A percentile compares a stretch with the other conserved stretches of the same genome.
Conservation (phyloP, 1,140 invertebrate genomes). For the Potamilus streckersoni region DNA sequence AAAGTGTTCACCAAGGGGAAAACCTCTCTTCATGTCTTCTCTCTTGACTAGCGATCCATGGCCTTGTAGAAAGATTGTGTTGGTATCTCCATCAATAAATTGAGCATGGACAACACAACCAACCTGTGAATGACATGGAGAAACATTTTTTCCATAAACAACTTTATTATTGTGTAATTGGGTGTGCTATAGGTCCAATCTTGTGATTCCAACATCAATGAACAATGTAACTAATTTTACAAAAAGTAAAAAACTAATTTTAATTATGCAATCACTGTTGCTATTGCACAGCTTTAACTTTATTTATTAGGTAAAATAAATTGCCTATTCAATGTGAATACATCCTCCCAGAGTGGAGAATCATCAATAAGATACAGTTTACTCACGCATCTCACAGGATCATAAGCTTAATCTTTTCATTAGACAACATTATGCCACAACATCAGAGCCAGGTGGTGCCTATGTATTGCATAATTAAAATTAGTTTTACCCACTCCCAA, state of each 20-base stretch:
- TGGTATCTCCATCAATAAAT: conserved; percentile 62
- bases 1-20: conserved; percentile 71
- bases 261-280: background rate
- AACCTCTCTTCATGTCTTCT: conserved; percentile 63
- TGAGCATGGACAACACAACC: conserved; percentile 65
- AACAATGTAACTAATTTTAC: background rate
- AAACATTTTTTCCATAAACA: background rate
- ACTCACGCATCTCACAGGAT: too few relatives aligned
- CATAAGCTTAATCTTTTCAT: too few relatives aligned
- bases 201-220: background rate
- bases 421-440: too few relatives aligned
- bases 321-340: too few relatives aligned
- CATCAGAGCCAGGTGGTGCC: too few relatives aligned
- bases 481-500: too few relatives aligned
- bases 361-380: too few relatives aligned
- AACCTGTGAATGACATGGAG: conserved; percentile 51
- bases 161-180: background rate
- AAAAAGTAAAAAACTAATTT: too few relatives aligned
- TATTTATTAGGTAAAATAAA: background rate
- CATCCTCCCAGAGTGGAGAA: too few relatives aligned
- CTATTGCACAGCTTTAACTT: background rate
- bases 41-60: conserved; percentile 55
- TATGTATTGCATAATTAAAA: too few relatives aligned
- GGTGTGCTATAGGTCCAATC: background rate
- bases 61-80: conserved; percentile 62